phyloP scores from a whole-genome alignment of 2,113 vertebrate species.

The Ailurus styani region DNA sequence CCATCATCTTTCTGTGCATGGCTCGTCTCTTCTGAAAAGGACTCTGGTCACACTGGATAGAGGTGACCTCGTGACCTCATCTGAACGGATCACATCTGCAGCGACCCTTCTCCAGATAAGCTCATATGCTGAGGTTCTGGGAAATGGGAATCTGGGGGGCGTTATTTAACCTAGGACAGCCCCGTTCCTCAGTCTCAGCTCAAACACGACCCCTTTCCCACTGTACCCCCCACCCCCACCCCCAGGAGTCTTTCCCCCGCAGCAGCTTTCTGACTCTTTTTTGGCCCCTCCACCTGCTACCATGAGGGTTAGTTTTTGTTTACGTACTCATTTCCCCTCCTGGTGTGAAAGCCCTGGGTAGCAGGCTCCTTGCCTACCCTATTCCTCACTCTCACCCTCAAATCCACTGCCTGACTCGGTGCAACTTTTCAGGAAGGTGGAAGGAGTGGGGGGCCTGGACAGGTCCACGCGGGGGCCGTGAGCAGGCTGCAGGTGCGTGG shows the following conservation, averaged over 20 bases:
- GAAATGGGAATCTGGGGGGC: not conserved
- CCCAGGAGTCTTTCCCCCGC: not conserved
- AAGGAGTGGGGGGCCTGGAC: not conserved
- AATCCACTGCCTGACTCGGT: not conserved
- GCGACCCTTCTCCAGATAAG: not conserved
- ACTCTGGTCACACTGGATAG: fast-evolving
- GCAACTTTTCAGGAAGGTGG: not conserved
- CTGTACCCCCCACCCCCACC: fast-evolving
- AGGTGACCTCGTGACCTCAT: not conserved
- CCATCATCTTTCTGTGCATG: not conserved
- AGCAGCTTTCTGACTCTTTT: too few relatives aligned
- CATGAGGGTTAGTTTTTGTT: not conserved
- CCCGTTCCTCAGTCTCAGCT: not conserved
- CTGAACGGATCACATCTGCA: not conserved
- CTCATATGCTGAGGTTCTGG: not conserved
- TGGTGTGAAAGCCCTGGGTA: not conserved
- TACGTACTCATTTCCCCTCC: fast-evolving
- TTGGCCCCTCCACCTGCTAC: too few relatives aligned
- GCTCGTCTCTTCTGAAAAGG: not conserved
- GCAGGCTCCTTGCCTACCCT: not conserved
- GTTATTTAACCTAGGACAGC: not conserved
- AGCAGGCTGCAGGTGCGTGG: fast-evolving
- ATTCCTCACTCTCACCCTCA: not conserved
- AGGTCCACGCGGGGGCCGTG: fast-evolving
- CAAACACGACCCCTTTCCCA: not conserved